Evolutionary conservation across 2,797 vertebrate genomes (phyloP).

Genomic region (Vireo griseus): DNA sequence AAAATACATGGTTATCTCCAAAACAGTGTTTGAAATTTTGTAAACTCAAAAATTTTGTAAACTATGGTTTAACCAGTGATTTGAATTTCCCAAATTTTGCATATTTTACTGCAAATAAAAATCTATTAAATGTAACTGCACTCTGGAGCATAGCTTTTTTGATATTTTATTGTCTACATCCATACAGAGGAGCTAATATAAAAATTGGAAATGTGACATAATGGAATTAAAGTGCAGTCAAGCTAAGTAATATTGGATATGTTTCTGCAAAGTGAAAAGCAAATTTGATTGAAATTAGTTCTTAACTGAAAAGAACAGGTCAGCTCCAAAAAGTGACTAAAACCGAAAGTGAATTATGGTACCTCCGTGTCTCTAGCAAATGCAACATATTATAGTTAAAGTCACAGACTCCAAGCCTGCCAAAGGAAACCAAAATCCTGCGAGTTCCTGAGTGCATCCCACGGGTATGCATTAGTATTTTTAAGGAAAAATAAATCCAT

Average conservation of each 20-base stretch:
- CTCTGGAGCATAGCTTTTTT: not conserved
- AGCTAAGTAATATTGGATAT: not conserved
- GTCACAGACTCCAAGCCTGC: not conserved
- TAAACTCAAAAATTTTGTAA: not conserved
- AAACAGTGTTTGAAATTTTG: not conserved
- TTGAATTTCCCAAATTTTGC: not conserved
- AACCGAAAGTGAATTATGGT: not conserved
- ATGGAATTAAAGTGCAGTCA: slow-evolving; percentile 21
- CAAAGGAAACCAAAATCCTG: not conserved
- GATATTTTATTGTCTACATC: not conserved
- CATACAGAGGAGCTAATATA: not conserved
- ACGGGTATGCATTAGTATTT: not conserved
- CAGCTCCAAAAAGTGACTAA: not conserved
- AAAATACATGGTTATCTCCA: not conserved
- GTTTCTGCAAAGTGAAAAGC: slow-evolving; percentile 8
- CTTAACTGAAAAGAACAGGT: not conserved
- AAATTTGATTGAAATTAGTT: slow-evolving; percentile 4
- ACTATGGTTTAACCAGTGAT: not conserved
- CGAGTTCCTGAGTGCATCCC: not conserved
- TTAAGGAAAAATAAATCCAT: not conserved
- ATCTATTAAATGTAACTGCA: not conserved
- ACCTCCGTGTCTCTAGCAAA: not conserved
- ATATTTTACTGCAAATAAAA: slow-evolving; percentile 1
- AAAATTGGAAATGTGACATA: slow-evolving; percentile 27
- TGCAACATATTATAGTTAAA: not conserved